A percentile compares a stretch with the other conserved stretches of the same genome.
These are phyloP conservation scores for Spisula solida DNA, from an alignment of 2,888 invertebrate genomes.

Conservation along the genomic window DNA sequence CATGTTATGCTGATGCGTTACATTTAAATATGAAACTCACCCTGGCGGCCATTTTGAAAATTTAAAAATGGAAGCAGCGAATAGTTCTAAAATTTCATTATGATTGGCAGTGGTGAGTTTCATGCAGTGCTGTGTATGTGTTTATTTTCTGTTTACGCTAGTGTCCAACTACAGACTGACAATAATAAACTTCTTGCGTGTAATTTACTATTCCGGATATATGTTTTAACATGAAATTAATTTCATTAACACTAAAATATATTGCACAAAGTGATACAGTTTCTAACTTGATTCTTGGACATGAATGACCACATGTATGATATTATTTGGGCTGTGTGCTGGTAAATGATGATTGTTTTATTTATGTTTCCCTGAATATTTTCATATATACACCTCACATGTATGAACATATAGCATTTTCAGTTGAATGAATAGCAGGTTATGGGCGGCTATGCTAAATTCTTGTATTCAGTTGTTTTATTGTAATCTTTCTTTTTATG, in stretches of 20 bases:
- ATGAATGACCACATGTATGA: too few species aligned
- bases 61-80: neutral
- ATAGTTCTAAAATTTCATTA: neutral
- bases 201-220: neutral
- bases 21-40: neutral
- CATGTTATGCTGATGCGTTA: neutral
- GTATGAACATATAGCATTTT: neutral
- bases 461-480: neutral
- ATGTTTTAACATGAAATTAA: neutral
- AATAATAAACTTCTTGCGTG: too few species aligned
- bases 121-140: conserved; percentile 41
- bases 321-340: too few species aligned
- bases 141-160: conserved; percentile 29
- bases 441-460: neutral
- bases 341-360: neutral
- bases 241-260: neutral
- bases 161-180: neutral
- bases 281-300: too few species aligned
- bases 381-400: neutral
- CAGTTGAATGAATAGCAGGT: neutral
- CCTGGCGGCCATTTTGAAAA: neutral
- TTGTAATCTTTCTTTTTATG: neutral
- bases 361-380: neutral
- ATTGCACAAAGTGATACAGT: too few species aligned
- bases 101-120: conserved; percentile 16